Base-by-base conservation (phyloP, 2,113 vertebrate genomes). In the Saimiri boliviensis region DNA sequence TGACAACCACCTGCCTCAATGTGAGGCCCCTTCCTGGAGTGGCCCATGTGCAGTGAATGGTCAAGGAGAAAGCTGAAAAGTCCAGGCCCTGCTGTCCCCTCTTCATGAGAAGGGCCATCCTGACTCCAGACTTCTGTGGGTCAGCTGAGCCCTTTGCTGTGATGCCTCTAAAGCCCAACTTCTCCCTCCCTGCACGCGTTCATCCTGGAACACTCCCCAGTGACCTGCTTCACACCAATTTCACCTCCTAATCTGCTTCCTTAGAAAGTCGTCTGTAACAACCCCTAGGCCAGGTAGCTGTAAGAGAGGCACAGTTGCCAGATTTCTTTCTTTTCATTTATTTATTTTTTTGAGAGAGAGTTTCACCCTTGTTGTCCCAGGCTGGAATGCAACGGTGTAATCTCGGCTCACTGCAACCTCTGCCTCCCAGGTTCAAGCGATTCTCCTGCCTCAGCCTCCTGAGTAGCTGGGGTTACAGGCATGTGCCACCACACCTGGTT, bases 141-240 rank as follows among this genome's bases (percentile, higher is more conserved):
- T 42, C 45, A 37, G 49, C 37, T 10, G 37, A n/a, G 60, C 49
- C 8, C 60, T 37, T 8, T 20, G 11, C n/a, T 37, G 32, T 23
- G 60, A 47, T 17, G 8, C 8, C 21, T 8, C 11, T 3, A 3
- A 2, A 4, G 3, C 30, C 20, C 19, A 27, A 0, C 40, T 23
- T 49, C 68, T 63, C 35, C 19, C 7, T 1, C 27, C 37, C 40
- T 11, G 8, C 5, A 20, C 0, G 0, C 2, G 25, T 10, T 16
- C 54, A 25, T 32, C 86, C 63, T 42, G 12, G 35, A 32, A 16
- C 42, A 14, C 45, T 10, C 20, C 40, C 54, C 77, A 14, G 56
- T 3, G 16, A 49, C 13, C 35, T 37, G 73, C 68, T 5, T 2
- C 27, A 20, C 25, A 23, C 13, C 21, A 3, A 37, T 14, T 21